phyloP scores from a whole-genome alignment of 2,797 vertebrate species.

The Synaphobranchus kaupii region DNA sequence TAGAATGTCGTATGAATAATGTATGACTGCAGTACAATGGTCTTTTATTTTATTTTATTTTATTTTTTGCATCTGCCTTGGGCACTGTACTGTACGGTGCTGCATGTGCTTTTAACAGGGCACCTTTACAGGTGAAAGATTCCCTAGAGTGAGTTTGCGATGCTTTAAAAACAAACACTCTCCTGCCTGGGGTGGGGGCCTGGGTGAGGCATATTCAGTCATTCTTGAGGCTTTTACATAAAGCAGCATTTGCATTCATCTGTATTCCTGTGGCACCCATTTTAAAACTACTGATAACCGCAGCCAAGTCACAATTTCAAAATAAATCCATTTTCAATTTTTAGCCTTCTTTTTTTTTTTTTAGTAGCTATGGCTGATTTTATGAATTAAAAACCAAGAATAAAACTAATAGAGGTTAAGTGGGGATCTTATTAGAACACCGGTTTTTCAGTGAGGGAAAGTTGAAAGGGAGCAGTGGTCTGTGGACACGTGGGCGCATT shows the following conservation, averaged over 20 bases:
- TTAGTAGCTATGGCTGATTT: no score
- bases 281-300: background rate
- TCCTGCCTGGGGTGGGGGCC: background rate
- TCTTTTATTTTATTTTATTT: slow-evolving; percentile 21
- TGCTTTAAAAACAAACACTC: slow-evolving; percentile 29
- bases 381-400: no score
- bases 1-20: slow-evolving; percentile 44
- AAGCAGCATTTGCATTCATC: background rate
- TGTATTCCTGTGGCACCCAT: background rate
- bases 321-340: background rate
- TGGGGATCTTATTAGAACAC: no score
- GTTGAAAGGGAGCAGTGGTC: no score
- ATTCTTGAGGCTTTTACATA: background rate
- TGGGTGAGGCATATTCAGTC: slow-evolving; percentile 11
- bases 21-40: slow-evolving; percentile 41
- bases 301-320: background rate
- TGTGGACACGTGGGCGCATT: no score
- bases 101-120: slow-evolving; percentile 21
- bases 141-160: slow-evolving; percentile 1
- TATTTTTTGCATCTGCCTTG: background rate
- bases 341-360: background rate
- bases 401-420: no score
- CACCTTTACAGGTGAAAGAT: slow-evolving; percentile 33
- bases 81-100: background rate
- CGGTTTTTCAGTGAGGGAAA: no score